Evolutionary conservation across 1,140 invertebrate genomes (phyloP).

Genomic region (Zeugodacus cucurbitae): DNA sequence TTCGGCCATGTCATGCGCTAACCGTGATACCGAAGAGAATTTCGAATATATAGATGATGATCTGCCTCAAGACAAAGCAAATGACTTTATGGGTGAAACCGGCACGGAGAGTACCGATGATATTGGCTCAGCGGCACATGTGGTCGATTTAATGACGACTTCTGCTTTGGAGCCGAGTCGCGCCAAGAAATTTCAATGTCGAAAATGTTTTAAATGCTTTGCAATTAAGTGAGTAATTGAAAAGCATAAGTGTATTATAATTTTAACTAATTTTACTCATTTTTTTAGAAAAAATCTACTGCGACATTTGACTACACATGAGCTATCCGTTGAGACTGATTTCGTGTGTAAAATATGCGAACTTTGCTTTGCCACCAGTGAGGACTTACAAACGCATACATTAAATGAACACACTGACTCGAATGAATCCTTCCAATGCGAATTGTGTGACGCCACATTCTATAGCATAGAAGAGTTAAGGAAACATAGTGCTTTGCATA

Average conservation of each 20-base stretch:
- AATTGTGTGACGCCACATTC: neutral
- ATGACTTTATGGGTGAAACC: neutral
- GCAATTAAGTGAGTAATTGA: constrained; percentile 44
- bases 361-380: neutral
- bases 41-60: constrained; percentile 1
- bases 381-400: neutral
- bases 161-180: constrained; percentile 24
- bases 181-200: constrained; percentile 47
- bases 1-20: constrained; percentile 2
- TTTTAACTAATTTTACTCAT: neutral
- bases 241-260: neutral
- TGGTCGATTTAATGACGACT: constrained; percentile 29
- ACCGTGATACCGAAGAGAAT: neutral
- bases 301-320: constrained; percentile 44
- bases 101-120: neutral
- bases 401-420: neutral
- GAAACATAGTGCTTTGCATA: neutral
- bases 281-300: constrained; percentile 45
- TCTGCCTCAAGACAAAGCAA: neutral
- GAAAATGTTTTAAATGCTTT: constrained; percentile 48
- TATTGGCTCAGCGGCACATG: neutral
- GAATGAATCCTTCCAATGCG: neutral
- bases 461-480: neutral
- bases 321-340: neutral
- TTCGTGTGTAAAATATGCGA: neutral